These are phyloP conservation scores for Tillus elongatus DNA, from an alignment of 2,888 invertebrate species.

Conservation along the genomic window DNA sequence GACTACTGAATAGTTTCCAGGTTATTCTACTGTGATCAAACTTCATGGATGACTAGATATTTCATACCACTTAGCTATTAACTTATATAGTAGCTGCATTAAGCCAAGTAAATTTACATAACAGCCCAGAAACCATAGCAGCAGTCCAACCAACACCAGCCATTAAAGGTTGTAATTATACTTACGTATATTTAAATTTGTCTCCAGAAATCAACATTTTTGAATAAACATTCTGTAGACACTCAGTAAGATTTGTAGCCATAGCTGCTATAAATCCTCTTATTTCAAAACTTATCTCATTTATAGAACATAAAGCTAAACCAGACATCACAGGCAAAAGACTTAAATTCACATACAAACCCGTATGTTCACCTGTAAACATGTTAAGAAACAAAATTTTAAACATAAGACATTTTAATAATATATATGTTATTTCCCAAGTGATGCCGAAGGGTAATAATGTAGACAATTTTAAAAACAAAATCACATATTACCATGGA, in stretches of 20 bases:
- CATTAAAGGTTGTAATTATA: no score
- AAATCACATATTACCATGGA: no score
- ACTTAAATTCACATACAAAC: slow-evolving; percentile 59
- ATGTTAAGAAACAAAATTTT: slow-evolving; percentile 7
- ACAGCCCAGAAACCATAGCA: no score
- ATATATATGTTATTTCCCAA: background rate
- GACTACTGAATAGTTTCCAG: no score
- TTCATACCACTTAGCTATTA: no score
- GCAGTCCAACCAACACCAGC: no score
- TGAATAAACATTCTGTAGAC: slow-evolving; percentile 70
- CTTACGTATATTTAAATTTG: slow-evolving; percentile 65
- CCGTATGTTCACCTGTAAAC: slow-evolving; percentile 53
- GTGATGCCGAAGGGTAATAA: no score
- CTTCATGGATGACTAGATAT: no score
- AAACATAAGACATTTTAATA: background rate
- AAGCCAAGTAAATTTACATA: no score
- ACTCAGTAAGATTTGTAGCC: slow-evolving; percentile 71
- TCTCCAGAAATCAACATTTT: slow-evolving; percentile 69
- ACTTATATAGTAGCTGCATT: no score
- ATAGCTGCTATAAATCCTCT: slow-evolving; percentile 65
- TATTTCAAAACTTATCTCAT: slow-evolving; percentile 65
- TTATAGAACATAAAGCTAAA: slow-evolving; percentile 64
- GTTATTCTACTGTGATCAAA: no score
- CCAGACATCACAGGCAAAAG: slow-evolving; percentile 71
- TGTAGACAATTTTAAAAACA: no score